Conservation (phyloP, 2,797 vertebrate species). For the Fringilla coelebs region DNA sequence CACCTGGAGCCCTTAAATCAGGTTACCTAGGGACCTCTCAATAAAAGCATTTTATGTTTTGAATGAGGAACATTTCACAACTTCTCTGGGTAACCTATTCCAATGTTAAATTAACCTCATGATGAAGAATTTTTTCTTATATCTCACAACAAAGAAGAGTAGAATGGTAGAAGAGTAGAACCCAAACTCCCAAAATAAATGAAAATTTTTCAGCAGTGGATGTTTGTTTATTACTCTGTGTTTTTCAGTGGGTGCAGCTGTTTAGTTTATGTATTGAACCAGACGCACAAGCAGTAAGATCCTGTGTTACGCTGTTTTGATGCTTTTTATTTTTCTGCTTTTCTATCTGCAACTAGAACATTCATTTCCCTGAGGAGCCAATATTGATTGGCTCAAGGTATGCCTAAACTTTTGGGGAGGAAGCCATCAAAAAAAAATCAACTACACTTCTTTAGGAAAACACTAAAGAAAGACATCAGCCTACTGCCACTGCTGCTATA, state of each 20-base stretch:
- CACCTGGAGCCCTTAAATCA: background rate
- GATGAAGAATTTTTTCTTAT: background rate
- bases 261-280: background rate
- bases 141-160: background rate
- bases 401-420: background rate
- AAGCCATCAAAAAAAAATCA: background rate
- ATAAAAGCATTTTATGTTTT: background rate
- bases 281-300: background rate
- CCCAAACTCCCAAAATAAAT: background rate
- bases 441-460: background rate
- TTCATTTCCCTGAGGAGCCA: background rate
- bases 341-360: background rate
- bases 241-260: background rate
- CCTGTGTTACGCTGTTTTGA: background rate
- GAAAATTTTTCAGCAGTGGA: background rate
- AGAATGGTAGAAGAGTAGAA: background rate
- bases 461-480: background rate
- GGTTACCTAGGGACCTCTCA: background rate
- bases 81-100: background rate
- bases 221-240: background rate
- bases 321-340: background rate
- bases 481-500: background rate
- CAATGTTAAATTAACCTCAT: background rate
- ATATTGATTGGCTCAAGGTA: background rate
- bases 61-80: background rate